Conservation (phyloP, 2,797 vertebrate species). For the Pangasius sanitwongsei region DNA sequence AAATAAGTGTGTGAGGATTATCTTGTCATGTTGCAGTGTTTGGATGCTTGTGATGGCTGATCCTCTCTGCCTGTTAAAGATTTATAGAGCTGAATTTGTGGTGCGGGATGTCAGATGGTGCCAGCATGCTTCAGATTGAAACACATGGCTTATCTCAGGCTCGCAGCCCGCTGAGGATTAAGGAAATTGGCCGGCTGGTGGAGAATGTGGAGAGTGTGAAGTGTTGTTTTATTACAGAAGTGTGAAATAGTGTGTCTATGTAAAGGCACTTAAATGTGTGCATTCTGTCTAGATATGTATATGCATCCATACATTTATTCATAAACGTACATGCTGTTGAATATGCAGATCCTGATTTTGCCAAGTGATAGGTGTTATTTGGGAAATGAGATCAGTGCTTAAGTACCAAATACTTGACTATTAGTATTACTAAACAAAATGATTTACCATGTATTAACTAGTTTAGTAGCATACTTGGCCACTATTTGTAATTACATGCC, state of each 20-base stretch:
- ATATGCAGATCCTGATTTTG: background rate
- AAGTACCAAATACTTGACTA: background rate
- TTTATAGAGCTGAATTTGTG: conserved; percentile 43
- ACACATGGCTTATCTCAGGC: conserved; percentile 51
- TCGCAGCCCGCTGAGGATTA: conserved; percentile 51
- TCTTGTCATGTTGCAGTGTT: conserved; percentile 39
- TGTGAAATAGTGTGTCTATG: background rate
- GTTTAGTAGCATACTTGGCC: background rate
- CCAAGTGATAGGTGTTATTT: background rate
- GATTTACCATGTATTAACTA: background rate
- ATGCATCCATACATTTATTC: background rate
- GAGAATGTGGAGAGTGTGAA: conserved; percentile 23
- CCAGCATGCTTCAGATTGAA: conserved; percentile 49
- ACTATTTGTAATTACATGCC: background rate
- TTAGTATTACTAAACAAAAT: background rate
- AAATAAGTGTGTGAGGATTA: conserved; percentile 44
- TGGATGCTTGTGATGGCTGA: conserved; percentile 28
- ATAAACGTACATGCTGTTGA: background rate
- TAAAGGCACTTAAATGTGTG: background rate
- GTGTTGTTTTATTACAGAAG: conserved; percentile 30
- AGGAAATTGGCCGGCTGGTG: conserved; percentile 35
- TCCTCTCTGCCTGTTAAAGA: conserved; percentile 23
- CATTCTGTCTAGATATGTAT: background rate
- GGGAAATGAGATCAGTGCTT: too few species aligned
- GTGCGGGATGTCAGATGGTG: conserved; percentile 38